Conservation (phyloP, 2,888 invertebrate genomes). For the Leptothorax acervorum region DNA sequence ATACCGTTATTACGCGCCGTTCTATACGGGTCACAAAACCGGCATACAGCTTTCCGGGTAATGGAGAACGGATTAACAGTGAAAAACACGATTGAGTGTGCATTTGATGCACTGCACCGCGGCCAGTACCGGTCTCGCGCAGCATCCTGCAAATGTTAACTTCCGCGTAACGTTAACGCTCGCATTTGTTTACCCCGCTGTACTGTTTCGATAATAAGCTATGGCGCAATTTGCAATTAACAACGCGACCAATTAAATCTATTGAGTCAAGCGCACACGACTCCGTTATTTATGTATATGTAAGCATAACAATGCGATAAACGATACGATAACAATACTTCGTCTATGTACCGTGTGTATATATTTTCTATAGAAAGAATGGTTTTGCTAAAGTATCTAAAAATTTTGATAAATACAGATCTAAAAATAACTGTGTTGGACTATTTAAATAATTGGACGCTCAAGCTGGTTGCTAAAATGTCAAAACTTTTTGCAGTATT, state of each 20-base stretch:
- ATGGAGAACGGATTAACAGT: constrained; percentile 66
- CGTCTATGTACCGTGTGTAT: neutral
- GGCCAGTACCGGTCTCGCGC: constrained; percentile 5
- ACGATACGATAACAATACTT: neutral
- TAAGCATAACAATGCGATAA: neutral
- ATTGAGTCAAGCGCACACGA: neutral
- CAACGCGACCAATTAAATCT: constrained; percentile 13
- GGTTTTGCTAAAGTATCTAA: neutral
- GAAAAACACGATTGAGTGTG: constrained; percentile 17
- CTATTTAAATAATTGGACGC: neutral
- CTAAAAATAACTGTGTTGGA: neutral
- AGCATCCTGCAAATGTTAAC: constrained; percentile 19
- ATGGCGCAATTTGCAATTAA: neutral
- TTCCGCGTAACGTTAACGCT: neutral
- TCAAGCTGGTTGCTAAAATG: neutral
- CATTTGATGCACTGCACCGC: constrained; percentile 2
- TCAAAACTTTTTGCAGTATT: neutral
- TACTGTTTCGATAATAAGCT: constrained; percentile 11
- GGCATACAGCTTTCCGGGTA: constrained; percentile 69
- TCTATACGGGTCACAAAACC: constrained; percentile 75
- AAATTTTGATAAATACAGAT: neutral
- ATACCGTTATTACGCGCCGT: constrained; percentile 73
- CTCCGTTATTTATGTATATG: neutral
- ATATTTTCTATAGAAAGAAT: neutral
- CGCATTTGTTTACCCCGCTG: neutral